Evolutionary conservation across 2,113 vertebrate genomes (phyloP).

Genomic region (Ahaetulla prasina): DNA sequence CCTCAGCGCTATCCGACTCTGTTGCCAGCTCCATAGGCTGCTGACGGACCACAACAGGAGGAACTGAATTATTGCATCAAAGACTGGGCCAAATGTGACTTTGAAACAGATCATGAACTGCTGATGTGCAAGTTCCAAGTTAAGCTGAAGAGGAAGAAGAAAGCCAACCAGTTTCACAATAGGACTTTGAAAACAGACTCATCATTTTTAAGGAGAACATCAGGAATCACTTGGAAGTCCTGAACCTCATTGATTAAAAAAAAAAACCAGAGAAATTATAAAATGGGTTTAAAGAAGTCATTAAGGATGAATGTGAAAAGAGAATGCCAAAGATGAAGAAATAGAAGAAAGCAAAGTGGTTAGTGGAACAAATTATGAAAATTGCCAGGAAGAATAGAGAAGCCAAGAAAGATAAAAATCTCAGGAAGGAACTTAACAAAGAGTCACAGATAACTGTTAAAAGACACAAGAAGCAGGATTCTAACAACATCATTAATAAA

Average conservation of each 20-base stretch:
- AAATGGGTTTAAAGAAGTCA: background rate
- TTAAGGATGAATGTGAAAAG: background rate
- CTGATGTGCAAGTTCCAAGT: background rate
- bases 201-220: background rate
- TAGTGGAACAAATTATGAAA: background rate
- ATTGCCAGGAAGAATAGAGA: background rate
- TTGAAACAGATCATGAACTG: background rate
- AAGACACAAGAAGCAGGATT: background rate
- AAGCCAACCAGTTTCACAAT: background rate
- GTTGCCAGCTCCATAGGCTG: too few relatives aligned
- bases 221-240: background rate
- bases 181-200: background rate
- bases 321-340: background rate
- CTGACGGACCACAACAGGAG: too few relatives aligned
- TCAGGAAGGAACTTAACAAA: background rate
- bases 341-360: background rate
- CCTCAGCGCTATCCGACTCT: too few relatives aligned
- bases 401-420: background rate
- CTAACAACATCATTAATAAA: background rate
- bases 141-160: background rate
- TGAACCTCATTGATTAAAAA: background rate
- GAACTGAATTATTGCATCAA: background rate
- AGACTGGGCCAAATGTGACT: background rate
- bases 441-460: background rate
- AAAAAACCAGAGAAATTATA: background rate